Evolutionary conservation across 2,888 invertebrate genomes (phyloP), one percentile per base, ranked within the genome.

Genomic region (Suillia variegata): DNA sequence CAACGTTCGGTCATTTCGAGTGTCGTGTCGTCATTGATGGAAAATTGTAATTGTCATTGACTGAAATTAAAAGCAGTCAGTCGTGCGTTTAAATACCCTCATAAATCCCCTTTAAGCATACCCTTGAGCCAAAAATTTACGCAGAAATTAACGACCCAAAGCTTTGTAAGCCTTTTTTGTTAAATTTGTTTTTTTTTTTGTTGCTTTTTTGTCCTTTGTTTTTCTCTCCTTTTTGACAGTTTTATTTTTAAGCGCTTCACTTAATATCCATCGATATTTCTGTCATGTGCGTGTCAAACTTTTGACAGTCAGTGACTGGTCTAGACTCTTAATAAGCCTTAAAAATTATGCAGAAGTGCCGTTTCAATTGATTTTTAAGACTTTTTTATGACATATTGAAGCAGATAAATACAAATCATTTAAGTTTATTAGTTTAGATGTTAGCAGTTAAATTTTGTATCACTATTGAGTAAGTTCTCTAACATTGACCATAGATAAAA

Each of bases 21-120:
- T n/a, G n/a, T n/a, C n/a, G n/a, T n/a, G n/a, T n/a, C n/a, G 38
- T 38, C 38, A 38, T 38, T 38, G 38, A 38, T 38, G 38, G 33
- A 34, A n/a, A n/a, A 52, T 54, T 22, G 22, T 54, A 21, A 38
- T 42, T 54, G 54, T 54, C 13, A 54, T 22, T 17, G 22, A 15
- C 38, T 2, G 21, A 22, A 24, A 42, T 24, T 24, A 34, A 52
- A 3, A 17, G 34, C 52, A 52, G 20, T n/a, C n/a, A n/a, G n/a
- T 52, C 52, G 52, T 52, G 52, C 52, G 52, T 18, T 33, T 15
- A 52, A 52, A 52, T 52, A 34, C n/a, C 22, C 20, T 31, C 20
- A 13, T 52, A 34, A 52, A 45, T 45, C 17, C 18, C 17, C 45
- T 3, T n/a, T 20, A 45, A 45, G 45, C 38, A 38, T 10, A 13